Percentiles rank a stretch among this genome's conserved stretches.
phyloP scores from a whole-genome alignment of 2,888 invertebrate species.

The Drosophila neotestacea region DNA sequence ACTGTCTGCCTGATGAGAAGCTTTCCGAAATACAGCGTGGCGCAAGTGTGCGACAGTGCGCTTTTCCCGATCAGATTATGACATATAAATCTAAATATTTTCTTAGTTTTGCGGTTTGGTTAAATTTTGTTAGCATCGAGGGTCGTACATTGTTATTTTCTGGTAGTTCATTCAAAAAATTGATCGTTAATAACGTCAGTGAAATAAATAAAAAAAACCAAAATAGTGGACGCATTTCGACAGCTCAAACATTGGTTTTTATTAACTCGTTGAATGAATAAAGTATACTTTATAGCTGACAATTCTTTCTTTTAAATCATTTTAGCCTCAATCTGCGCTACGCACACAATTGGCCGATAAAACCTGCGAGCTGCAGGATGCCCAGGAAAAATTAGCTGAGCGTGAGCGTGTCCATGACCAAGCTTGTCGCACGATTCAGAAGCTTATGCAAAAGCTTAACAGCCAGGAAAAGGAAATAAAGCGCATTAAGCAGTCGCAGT shows the following conservation, averaged over 20 bases:
- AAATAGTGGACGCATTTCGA: constrained; percentile 11
- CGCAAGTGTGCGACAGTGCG: constrained; percentile 25
- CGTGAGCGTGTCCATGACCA: constrained; percentile 81
- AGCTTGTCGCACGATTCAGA: constrained; percentile 82
- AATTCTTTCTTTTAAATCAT: constrained; percentile 15
- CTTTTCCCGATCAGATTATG: constrained; percentile 13
- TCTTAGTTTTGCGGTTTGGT: constrained; percentile 26
- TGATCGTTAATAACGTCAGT: constrained; percentile 39
- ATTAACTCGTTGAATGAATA: not conserved
- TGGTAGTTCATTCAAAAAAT: constrained; percentile 48
- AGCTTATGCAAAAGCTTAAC: constrained; percentile 79
- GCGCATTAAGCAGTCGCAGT: constrained; percentile 64
- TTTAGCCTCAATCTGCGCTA: constrained; percentile 48
- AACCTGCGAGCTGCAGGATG: constrained; percentile 81
- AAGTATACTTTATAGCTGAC: not conserved
- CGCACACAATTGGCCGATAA: constrained; percentile 82
- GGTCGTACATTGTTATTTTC: constrained; percentile 11
- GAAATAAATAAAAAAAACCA: constrained; percentile 26
- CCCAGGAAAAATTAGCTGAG: constrained; percentile 77
- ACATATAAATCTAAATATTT: not conserved
- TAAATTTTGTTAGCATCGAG: constrained; percentile 32
- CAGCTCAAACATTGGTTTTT: constrained; percentile 2
- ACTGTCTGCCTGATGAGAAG: constrained; percentile 14
- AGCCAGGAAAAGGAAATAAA: constrained; percentile 81
- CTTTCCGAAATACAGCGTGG: constrained; percentile 32